Base-by-base conservation (phyloP, 2,797 vertebrate species). In the Phaenicophaeus curvirostris region DNA sequence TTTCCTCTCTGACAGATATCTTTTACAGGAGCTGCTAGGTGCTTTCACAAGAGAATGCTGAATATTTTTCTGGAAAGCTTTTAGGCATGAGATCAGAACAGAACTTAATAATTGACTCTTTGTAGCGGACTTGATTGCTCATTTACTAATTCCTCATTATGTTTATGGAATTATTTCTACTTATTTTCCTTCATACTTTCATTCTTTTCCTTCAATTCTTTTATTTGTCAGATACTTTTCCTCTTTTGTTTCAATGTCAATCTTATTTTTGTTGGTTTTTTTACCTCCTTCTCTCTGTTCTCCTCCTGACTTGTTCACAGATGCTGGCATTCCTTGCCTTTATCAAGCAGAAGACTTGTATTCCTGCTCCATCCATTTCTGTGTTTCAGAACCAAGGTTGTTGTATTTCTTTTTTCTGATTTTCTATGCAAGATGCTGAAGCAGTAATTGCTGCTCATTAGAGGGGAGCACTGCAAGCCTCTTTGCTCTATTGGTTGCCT, bases 11-110 rank as follows among this genome's bases (percentile, higher is more conserved):
- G 50, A 50, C 54, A 74, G 17, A 46, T 11, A 48, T 23, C 18
- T 85, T 75, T 76, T 24, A 76, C 48, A 67, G 16, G 25, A 74
- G 65, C 10, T 53, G 35, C 24, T 84, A 37, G 15, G 14, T 68
- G 4, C 23, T 93, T 88, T 86, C 73, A 65, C 30, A 91, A 61
- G 8, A 58, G 37, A 91, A 74, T 67, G 30, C 2, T 77, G 44
- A 89, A 44, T 82, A 33, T 33, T 89, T 87, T 85, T 23, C 61
- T 87, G 35, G 42, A 93, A 94, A 95, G 72, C 2, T 67, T 94
- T 85, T 59, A 83, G 53, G 11, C 24, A 61, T 27, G 67, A 75
- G 74, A 76, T 82, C 51, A 78, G 58, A 90, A 74, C 8, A 87
- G 37, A 91, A 82, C 63, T 82, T 35, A 85, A 85, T 20, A 82